Conservation (phyloP, 2,888 invertebrate species). For the Allolobophora icterica region DNA sequence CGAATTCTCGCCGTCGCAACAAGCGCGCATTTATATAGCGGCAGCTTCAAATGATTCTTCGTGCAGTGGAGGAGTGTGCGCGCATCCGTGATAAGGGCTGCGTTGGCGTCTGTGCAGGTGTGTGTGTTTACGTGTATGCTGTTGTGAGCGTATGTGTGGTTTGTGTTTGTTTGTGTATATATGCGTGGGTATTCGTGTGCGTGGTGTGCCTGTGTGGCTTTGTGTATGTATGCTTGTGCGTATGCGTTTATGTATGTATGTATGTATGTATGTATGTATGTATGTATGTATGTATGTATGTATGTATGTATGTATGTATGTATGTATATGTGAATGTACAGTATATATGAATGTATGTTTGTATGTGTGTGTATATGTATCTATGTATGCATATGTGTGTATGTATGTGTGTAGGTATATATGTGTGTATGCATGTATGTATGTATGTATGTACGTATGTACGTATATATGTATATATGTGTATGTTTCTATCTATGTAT, state of each 20-base stretch:
- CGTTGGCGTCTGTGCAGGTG: background rate
- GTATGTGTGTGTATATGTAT: background rate
- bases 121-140: background rate
- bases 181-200: too few relatives aligned
- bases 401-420: background rate
- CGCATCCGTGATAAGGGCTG: background rate
- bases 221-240: too few relatives aligned
- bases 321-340: too few relatives aligned
- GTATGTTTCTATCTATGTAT: too few relatives aligned
- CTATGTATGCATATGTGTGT: background rate
- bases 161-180: too few relatives aligned
- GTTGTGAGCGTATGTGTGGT: background rate
- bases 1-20: background rate
- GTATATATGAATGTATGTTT: background rate
- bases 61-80: background rate
- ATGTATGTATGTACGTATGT: too few relatives aligned
- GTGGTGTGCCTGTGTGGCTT: too few relatives aligned
- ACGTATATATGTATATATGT: too few relatives aligned
- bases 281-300: too few relatives aligned
- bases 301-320: background rate
- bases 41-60: background rate
- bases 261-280: too few relatives aligned
- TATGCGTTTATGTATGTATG: too few relatives aligned
- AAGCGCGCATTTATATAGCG: background rate
- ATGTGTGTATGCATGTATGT: background rate